Base-by-base conservation (phyloP, 2,797 vertebrate species). In the Brachymystax lenok region DNA sequence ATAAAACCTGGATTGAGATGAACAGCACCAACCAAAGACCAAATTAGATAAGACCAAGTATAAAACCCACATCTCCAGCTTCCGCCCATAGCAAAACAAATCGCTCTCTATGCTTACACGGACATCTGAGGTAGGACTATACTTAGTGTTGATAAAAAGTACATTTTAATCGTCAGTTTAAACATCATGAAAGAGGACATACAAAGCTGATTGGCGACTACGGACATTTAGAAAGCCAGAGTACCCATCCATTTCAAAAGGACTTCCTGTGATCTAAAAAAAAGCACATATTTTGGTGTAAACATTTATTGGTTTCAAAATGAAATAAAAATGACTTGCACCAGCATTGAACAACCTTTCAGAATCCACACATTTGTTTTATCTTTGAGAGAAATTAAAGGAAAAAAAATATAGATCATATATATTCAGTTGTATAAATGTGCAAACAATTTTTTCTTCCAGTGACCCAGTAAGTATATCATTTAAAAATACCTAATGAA, bases 241-340 rank as follows among this genome's bases (percentile, higher is more conserved):
- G 12, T 27, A n/a, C 13, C 14, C 52, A 59, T 35, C 24, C 17
- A 19, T 10, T 27, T 35, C 17, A 74, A 28, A 28, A 72, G 74
- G 59, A 80, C 27, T 28, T 35, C 52, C 17, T 66, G 56, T 59
- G 28, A 33, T 74, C 63, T 40, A 64, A 82, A 56, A 80, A 75
- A 80, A 74, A 78, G 73, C 73, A 74, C 28, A 75, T 85, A 74
- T 81, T 81, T 87, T 83, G 82, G 82, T 94, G 94, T 95, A 96
- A 96, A 96, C 95, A 96, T 96, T 96, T 95, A 96, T 95, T 96
- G 83, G 90, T 94, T 88, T 94, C 92, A 92, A 96, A 96, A 93
- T 93, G 94, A 95, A 95, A 87, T 81, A 86, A 88, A 88, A 94
- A 93, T 92, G 93, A 94, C 92, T 95, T 95, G 93, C 93, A 94